These are phyloP conservation scores for Amphipyra berbera DNA, from an alignment of 2,888 invertebrate species.

Conservation along the genomic window DNA sequence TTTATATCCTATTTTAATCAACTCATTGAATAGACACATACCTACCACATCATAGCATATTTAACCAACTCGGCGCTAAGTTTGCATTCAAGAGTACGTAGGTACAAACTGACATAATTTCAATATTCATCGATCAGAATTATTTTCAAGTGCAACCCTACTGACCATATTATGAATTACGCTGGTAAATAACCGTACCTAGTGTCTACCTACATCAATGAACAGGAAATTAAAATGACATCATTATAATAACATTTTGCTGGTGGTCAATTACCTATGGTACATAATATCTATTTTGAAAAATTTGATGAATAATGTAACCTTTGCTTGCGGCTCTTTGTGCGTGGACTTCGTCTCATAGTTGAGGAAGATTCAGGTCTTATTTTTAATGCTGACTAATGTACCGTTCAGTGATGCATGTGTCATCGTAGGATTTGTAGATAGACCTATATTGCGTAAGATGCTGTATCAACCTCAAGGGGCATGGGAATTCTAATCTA, in stretches of 20 bases:
- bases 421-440: background rate
- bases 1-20: too few species aligned
- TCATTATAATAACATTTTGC: slow-evolving; percentile 18
- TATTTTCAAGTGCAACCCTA: too few species aligned
- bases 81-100: too few species aligned
- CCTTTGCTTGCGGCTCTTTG: slow-evolving; percentile 23
- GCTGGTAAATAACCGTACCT: slow-evolving; percentile 33
- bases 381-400: background rate
- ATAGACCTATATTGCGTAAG: too few species aligned
- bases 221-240: slow-evolving; percentile 40
- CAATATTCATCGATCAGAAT: too few species aligned
- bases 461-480: too few species aligned
- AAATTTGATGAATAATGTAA: slow-evolving; percentile 33
- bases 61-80: too few species aligned
- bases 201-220: slow-evolving; percentile 23
- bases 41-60: too few species aligned
- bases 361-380: slow-evolving; percentile 17
- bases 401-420: background rate
- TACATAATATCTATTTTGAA: slow-evolving; percentile 7
- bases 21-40: too few species aligned
- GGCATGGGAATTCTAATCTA: too few species aligned
- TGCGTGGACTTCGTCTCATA: slow-evolving; percentile 11
- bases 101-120: too few species aligned
- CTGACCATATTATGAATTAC: slow-evolving; percentile 58
- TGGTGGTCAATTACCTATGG: slow-evolving; percentile 1